A percentile compares a stretch with the other conserved stretches of the same genome.
phyloP scores from a whole-genome alignment of 2,113 vertebrate species.

The Gallinago jamesoni region DNA sequence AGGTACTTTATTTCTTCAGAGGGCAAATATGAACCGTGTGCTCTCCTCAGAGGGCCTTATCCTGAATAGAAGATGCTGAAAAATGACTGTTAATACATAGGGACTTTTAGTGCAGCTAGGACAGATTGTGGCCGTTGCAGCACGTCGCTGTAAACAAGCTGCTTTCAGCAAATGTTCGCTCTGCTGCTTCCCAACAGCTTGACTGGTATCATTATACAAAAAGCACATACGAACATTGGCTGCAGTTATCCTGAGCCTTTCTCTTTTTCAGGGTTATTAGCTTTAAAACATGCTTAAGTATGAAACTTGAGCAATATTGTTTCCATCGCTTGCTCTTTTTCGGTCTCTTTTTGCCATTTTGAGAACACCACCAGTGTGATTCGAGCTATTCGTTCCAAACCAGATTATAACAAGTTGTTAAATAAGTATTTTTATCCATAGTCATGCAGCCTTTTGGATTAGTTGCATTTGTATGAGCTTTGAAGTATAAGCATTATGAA shows the following conservation, averaged over 20 bases:
- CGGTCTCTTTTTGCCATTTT: background rate
- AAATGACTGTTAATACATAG: background rate
- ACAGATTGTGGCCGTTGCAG: conserved; percentile 43
- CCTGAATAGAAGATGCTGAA: background rate
- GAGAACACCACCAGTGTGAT: background rate
- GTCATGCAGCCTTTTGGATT: background rate
- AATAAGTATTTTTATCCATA: background rate
- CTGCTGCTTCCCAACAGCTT: conserved; percentile 10
- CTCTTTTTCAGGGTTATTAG: background rate
- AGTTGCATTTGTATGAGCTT: background rate
- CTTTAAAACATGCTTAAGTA: background rate
- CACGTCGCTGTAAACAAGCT: background rate
- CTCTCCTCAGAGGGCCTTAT: background rate
- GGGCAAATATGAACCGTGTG: background rate
- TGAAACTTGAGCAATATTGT: background rate
- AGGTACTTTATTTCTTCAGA: background rate
- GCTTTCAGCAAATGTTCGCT: conserved; percentile 13
- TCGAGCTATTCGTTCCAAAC: background rate
- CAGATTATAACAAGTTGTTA: background rate
- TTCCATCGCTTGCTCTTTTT: background rate
- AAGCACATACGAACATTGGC: background rate
- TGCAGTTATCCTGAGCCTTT: background rate
- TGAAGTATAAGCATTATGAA: background rate
- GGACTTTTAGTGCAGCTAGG: background rate
- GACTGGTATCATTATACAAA: background rate